Conservation (phyloP, 2,113 vertebrate genomes). For the Microtus pennsylvanicus region DNA sequence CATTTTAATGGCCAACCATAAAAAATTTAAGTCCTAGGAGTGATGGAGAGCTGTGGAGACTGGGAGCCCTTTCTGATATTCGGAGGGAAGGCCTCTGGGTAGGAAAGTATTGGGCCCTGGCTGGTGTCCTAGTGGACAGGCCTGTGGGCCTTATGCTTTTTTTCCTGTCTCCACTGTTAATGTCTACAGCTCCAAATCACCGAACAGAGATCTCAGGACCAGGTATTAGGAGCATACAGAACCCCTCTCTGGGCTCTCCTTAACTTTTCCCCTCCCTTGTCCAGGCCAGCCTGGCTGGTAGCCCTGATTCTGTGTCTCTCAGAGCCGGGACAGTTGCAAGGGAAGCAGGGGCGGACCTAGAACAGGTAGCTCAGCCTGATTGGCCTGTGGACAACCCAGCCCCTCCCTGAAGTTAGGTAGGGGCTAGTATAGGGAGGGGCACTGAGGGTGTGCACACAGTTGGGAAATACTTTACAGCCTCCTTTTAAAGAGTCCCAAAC, state of each 20-base stretch:
- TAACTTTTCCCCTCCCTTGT: not conserved
- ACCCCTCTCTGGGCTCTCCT: not conserved
- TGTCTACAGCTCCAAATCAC: not conserved
- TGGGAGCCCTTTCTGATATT: not conserved
- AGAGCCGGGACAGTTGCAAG: not conserved
- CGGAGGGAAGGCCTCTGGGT: not conserved
- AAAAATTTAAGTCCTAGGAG: slow-evolving; percentile 18
- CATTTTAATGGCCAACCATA: slow-evolving; percentile 58
- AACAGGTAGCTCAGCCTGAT: not conserved
- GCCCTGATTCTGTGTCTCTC: not conserved
- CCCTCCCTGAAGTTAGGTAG: not conserved
- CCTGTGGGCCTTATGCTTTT: not conserved
- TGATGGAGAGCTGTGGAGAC: not conserved
- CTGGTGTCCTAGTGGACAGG: not conserved
- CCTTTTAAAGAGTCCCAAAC: not conserved
- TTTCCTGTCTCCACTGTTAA: not conserved
- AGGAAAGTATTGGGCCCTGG: not conserved
- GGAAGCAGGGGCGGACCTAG: not conserved
- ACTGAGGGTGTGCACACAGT: fast-evolving
- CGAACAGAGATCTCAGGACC: not conserved
- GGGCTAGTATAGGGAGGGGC: not conserved
- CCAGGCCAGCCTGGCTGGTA: not conserved
- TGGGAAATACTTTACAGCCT: not conserved
- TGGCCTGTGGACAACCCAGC: not conserved
- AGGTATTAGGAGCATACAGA: not conserved